Base-by-base conservation (phyloP, 1,140 invertebrate species). In the Hirudo medicinalis region DNA sequence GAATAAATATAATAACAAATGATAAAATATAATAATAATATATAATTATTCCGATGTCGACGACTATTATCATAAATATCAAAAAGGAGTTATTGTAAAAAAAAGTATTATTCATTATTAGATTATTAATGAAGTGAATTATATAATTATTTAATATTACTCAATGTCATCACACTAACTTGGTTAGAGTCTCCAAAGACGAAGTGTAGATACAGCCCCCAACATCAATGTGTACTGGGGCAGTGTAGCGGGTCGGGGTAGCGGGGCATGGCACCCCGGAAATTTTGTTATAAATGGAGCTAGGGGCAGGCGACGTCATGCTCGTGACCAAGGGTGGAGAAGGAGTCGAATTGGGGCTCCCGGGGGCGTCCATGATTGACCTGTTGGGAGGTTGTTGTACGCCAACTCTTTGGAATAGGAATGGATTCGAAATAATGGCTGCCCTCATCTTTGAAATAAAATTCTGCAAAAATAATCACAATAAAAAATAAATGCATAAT, bases 161-260 rank as follows among this genome's bases (percentile, higher is more conserved):
- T 36, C 6, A 36, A 9, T 57, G 55, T n/a, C 20, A 57, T 57
- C 36, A 40, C 67, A 80, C 88, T 89, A 85, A 95, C 91, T 92
- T 91, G 74, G 93, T 97, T 1, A 97, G 86, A 2, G 93, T 97
- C 82, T 96, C 91, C 78, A 97, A 82, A 0, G 92, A 94, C 0
- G 92, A 94, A 0, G 94, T 97, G 82, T 96, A 97, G 75, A 96
- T 96, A 43, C 90, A 92, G 0, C 93, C 94, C 11, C 94, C 94
- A 20, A 97, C 93, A 79, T 97, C 94, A 76, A 97, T 96, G 80
- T 97, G 94, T 0, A 97, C 94, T 0, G 94, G 93, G 0, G 94
- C 93, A 20, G 92, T 94, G 80, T 91, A 93, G 54, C 90, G 86
- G 25, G 91, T 91, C 2, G 92, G 91, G 0, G 90, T 89, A 0